Evolutionary conservation across 2,888 invertebrate species (phyloP).

Genomic region (Candidula unifasciata): DNA sequence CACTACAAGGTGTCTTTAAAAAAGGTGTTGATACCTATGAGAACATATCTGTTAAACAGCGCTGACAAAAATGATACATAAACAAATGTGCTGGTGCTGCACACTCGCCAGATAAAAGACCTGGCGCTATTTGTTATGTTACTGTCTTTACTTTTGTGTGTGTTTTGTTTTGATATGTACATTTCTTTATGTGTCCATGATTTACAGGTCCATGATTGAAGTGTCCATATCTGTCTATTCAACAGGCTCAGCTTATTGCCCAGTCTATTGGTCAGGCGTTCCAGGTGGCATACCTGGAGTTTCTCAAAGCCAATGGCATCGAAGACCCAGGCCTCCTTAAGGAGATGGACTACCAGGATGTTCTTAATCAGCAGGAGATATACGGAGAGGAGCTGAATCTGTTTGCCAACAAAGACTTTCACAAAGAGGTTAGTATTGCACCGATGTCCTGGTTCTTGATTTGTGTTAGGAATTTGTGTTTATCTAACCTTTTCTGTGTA

Average conservation of each 20-base stretch:
- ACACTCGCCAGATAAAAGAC: too few relatives aligned
- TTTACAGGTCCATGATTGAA: neutral
- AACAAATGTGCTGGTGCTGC: too few relatives aligned
- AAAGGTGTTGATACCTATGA: too few relatives aligned
- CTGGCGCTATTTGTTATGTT: too few relatives aligned
- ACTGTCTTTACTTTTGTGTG: too few relatives aligned
- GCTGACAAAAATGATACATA: too few relatives aligned
- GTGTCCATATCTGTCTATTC: conserved; percentile 22
- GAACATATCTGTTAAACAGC: too few relatives aligned
- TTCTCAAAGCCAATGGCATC: conserved; percentile 99
- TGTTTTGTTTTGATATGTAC: too few relatives aligned
- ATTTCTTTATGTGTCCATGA: too few relatives aligned
- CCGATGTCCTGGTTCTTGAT: neutral
- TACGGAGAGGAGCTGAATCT: conserved; percentile 99
- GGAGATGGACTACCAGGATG: conserved; percentile 99
- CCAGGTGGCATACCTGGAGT: conserved; percentile 99
- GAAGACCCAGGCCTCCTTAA: conserved; percentile 99
- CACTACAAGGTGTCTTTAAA: too few relatives aligned
- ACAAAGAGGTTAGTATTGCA: conserved; percentile 86
- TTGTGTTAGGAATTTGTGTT: neutral
- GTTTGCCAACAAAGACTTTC: conserved; percentile 98
- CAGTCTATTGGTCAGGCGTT: conserved; percentile 99
- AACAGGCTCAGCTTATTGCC: conserved; percentile 96
- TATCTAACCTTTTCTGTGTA: too few relatives aligned
- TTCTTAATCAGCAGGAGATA: conserved; percentile 98